Evolutionary conservation across 2,113 vertebrate genomes (phyloP), one percentile per base, ranked within the genome.

Genomic region (Melanotaenia duboulayi): DNA sequence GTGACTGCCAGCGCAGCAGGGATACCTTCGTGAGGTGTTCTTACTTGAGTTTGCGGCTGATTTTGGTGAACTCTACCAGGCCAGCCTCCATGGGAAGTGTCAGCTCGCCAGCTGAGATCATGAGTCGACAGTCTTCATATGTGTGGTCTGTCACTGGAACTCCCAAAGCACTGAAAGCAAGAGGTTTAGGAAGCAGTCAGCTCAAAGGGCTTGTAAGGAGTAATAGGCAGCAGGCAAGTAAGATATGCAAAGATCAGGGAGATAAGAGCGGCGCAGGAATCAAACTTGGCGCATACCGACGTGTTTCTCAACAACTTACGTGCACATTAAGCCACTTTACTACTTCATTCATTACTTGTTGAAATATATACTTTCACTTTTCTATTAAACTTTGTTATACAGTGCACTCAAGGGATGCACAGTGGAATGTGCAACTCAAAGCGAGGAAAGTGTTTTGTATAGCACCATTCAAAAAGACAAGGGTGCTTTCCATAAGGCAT

Each of bases 1-100:
- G 16, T 39, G 16, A 22, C 14, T 35, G 32, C 2, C 12, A 42
- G 37, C 8, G 19, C 46, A 23, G 10, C 23, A 32, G 52, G 10
- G 6, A 7, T 20, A 20, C 6, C 7, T 19, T 50, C 9, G 6
- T 12, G 9, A 62, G 4, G 20, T 42, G 25, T 7, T 57, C 95
- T 92, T 95, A 99, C 98, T 96, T 95, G 72, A 99, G 89, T 84
- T 99, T 99, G 63, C 90, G 96, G 92, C 96, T 99, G 42, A 99
- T 96, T 93, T 99, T 99, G 69, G 97, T 98, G 88, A 99, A 99
- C 84, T 99, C 98, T 55, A 99, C 98, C 78, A 99, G 90, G 20
- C 98, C 98, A 1, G 97, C 95, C 86, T 99, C 98, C 98, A 99
- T 99, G 1, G 98, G 98, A 68, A 99, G 90, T 0, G 96, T 99